Conservation (phyloP, 2,797 vertebrate genomes). For the Anguilla megastoma region DNA sequence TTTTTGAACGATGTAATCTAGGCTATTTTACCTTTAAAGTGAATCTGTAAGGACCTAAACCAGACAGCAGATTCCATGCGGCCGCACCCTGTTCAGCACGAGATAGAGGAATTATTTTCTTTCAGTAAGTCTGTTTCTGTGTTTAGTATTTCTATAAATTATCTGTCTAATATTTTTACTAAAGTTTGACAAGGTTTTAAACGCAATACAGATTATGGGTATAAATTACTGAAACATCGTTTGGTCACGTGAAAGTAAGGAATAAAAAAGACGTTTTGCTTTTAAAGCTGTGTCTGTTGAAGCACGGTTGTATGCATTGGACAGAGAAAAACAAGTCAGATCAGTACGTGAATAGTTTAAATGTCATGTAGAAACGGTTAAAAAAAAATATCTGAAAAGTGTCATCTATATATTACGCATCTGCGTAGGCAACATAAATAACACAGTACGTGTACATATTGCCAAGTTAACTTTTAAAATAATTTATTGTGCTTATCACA, state of each 20-base stretch:
- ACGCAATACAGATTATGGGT: neutral
- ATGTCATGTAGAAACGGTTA: neutral
- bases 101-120: constrained; percentile 64
- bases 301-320: neutral
- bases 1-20: neutral
- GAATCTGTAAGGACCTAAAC: constrained; percentile 15
- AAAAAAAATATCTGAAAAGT: too few relatives aligned
- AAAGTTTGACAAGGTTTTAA: neutral
- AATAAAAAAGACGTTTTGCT: neutral
- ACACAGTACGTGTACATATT: neutral
- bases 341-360: neutral
- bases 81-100: constrained; percentile 78
- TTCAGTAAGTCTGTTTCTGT: constrained; percentile 42
- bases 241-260: neutral
- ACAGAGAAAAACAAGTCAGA: neutral
- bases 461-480: neutral
- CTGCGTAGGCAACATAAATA: neutral
- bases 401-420: neutral
- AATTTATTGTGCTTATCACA: neutral
- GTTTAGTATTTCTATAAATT: neutral
- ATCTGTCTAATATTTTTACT: neutral
- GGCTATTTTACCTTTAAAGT: constrained; percentile 10
- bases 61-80: constrained; percentile 67
- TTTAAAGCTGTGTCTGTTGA: neutral
- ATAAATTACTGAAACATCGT: neutral